Percentiles rank a stretch among this genome's conserved stretches.
These are phyloP conservation scores for Luehdorfia chinensis DNA, from an alignment of 1,140 invertebrate genomes.

Conservation along the genomic window DNA sequence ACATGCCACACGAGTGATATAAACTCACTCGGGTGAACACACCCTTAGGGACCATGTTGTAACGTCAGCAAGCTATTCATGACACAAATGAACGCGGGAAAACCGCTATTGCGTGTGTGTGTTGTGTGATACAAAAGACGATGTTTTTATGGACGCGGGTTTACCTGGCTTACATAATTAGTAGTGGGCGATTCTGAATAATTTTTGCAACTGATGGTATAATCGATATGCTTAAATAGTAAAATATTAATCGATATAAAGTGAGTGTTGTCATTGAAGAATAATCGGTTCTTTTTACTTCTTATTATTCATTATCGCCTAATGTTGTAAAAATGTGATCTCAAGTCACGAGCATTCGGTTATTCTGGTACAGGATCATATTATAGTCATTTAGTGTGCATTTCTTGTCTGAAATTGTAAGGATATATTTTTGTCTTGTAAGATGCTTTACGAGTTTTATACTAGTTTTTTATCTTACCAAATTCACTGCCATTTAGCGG, in stretches of 20 bases:
- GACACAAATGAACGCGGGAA: not conserved
- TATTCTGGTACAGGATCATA: constrained; percentile 25
- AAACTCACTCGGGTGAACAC: not conserved
- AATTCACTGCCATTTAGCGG: constrained; percentile 1
- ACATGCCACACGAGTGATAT: constrained; percentile 66
- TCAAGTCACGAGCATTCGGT: constrained; percentile 51
- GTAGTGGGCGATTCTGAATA: constrained; percentile 1
- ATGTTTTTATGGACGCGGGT: not conserved
- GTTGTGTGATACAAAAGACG: not conserved
- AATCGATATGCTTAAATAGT: too few relatives aligned
- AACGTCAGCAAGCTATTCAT: too few relatives aligned
- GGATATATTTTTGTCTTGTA: constrained; percentile 10
- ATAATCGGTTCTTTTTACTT: too few relatives aligned
- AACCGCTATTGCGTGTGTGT: not conserved
- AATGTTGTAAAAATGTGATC: constrained; percentile 45
- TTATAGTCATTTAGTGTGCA: constrained; percentile 26
- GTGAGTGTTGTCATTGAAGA: too few relatives aligned
- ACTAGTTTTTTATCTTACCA: not conserved
- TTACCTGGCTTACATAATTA: not conserved
- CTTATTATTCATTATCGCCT: constrained; percentile 6
- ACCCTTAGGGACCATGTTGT: too few relatives aligned
- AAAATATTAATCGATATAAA: too few relatives aligned
- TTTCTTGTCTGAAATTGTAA: constrained; percentile 17
- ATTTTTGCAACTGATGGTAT: too few relatives aligned
- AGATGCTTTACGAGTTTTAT: not conserved